Evolutionary conservation across 2,797 vertebrate genomes (phyloP).

Genomic region (Microctenopoma steveboyesi): DNA sequence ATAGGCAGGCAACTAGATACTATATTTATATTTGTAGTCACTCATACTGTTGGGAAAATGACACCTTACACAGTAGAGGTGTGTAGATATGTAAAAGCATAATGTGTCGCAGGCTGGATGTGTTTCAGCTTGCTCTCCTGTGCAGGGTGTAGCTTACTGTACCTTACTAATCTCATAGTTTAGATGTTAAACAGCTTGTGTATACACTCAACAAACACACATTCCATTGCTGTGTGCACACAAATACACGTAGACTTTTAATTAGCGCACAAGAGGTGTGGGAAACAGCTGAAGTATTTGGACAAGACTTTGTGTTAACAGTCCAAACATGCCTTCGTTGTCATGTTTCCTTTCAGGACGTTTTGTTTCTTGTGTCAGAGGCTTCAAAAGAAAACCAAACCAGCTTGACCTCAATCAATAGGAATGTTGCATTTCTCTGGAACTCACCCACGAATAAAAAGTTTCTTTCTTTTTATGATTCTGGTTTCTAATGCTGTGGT

Average conservation of each 20-base stretch:
- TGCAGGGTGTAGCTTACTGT: slow-evolving; percentile 55
- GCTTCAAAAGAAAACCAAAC: slow-evolving; percentile 12
- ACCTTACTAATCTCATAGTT: slow-evolving; percentile 50
- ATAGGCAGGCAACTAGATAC: no score
- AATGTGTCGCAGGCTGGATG: slow-evolving; percentile 26
- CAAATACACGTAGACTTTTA: not conserved
- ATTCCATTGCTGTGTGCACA: slow-evolving; percentile 33
- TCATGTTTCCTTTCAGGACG: slow-evolving; percentile 11
- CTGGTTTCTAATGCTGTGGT: not conserved
- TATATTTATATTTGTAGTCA: no score
- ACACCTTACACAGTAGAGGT: no score
- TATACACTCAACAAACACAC: slow-evolving; percentile 46
- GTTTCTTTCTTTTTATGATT: slow-evolving; percentile 2
- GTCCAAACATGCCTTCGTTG: slow-evolving; percentile 24
- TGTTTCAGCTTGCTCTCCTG: slow-evolving; percentile 55
- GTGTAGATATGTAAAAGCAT: no score
- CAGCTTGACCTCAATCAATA: slow-evolving; percentile 13
- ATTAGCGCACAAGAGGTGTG: slow-evolving; percentile 34
- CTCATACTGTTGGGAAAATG: no score
- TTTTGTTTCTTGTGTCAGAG: slow-evolving; percentile 5
- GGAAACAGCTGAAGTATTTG: slow-evolving; percentile 57
- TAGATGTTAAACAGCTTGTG: slow-evolving; percentile 40
- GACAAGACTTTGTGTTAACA: slow-evolving; percentile 8
- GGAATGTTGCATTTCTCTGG: slow-evolving; percentile 42
- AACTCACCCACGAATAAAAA: slow-evolving; percentile 39